Conservation (phyloP, 2,888 invertebrate species). For the Carpatolechia fugitivella region DNA sequence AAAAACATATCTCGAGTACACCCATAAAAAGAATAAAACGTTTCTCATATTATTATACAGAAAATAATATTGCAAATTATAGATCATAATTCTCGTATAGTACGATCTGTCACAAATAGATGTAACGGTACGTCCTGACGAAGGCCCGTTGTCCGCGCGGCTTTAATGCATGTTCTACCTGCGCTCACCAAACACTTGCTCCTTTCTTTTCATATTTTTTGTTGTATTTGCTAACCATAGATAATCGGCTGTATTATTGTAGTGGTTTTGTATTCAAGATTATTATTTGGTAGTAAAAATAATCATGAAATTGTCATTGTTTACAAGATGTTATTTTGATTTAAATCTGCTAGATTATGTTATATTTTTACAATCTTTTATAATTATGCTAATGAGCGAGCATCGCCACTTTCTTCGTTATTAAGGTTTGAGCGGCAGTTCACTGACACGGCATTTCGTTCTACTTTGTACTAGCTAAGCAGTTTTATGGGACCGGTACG, state of each 20-base stretch:
- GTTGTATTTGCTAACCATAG: conserved; percentile 43
- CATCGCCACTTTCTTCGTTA: not conserved
- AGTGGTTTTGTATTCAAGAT: conserved; percentile 21
- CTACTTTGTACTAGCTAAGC: conserved; percentile 5
- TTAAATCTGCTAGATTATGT: not conserved
- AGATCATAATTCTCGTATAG: conserved; percentile 52
- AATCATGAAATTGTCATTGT: conserved; percentile 8
- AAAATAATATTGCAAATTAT: conserved; percentile 14
- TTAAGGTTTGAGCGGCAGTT: not conserved
- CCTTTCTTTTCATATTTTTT: conserved; percentile 49
- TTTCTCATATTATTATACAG: too few species aligned
- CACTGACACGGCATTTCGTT: not conserved
- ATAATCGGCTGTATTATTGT: conserved; percentile 43
- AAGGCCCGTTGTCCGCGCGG: conserved; percentile 47
- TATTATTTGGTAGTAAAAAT: conserved; percentile 13
- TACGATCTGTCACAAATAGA: conserved; percentile 48
- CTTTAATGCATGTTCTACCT: conserved; percentile 58
- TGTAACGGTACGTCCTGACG: conserved; percentile 63
- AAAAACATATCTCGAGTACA: too few species aligned
- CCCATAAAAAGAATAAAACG: too few species aligned
- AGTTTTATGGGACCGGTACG: conserved; percentile 6
- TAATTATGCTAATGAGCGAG: not conserved
- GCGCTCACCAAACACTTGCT: conserved; percentile 65
- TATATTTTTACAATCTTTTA: too few species aligned
- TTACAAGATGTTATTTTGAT: not conserved